Conservation (phyloP, 2,113 vertebrate species). For the Leucosticte australis region DNA sequence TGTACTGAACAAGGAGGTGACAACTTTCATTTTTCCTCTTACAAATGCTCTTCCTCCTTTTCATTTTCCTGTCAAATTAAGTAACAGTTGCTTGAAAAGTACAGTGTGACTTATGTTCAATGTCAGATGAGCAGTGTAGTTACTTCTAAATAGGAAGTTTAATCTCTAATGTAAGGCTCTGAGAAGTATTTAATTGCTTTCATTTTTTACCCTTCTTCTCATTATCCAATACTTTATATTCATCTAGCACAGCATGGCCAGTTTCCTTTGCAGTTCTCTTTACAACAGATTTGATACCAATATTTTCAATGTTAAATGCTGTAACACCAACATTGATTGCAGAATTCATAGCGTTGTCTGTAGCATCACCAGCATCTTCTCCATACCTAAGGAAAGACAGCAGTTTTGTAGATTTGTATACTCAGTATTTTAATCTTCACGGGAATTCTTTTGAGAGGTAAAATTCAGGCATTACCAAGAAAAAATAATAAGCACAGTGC, state of each 20-base stretch:
- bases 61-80: not conserved
- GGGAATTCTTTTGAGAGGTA: not conserved
- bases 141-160: constrained; percentile 29
- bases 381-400: constrained; percentile 85
- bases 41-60: not conserved
- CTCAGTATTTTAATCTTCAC: not conserved
- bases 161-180: constrained; percentile 57
- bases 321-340: constrained; percentile 93
- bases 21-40: not conserved
- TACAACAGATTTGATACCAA: constrained; percentile 93
- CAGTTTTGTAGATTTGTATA: not conserved
- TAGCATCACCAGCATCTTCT: constrained; percentile 87
- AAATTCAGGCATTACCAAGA: not conserved
- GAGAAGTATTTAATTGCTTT: not conserved
- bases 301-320: constrained; percentile 93
- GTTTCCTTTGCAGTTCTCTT: constrained; percentile 93
- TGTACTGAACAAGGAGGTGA: not conserved
- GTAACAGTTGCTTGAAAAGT: constrained; percentile 36
- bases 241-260: constrained; percentile 85
- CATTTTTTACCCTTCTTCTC: constrained; percentile 61
- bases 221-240: constrained; percentile 84
- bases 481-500: not conserved
- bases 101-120: constrained; percentile 26
- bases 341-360: constrained; percentile 89
- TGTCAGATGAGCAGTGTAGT: not conserved